Conservation (phyloP, 2,797 vertebrate species). For the Geotrypetes seraphini region DNA sequence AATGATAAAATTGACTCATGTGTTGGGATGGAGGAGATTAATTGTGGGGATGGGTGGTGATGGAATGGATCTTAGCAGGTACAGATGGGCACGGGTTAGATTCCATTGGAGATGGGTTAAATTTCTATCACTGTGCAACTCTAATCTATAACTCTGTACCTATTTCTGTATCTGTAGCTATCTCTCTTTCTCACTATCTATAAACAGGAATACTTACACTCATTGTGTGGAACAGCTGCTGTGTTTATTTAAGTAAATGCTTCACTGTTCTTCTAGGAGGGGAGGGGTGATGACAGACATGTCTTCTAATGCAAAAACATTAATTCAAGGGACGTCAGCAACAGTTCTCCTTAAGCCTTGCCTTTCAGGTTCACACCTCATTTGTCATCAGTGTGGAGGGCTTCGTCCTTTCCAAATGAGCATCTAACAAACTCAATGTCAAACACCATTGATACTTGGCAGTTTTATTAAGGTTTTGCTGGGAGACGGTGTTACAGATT, state of each 20-base stretch:
- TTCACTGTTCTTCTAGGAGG: slow-evolving; percentile 33
- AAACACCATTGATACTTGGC: slow-evolving; percentile 37
- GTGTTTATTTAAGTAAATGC: slow-evolving; percentile 52
- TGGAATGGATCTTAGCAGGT: no score
- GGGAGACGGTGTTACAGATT: slow-evolving; percentile 17
- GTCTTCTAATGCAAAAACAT: slow-evolving; percentile 46
- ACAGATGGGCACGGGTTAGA: no score
- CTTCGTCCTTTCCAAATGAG: slow-evolving; percentile 12
- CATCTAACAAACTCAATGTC: slow-evolving; percentile 37
- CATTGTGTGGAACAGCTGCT: slow-evolving; percentile 31
- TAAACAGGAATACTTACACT: not conserved
- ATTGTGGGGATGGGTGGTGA: no score
- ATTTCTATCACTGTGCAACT: no score
- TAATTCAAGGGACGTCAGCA: slow-evolving; percentile 43
- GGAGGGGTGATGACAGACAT: slow-evolving; percentile 48
- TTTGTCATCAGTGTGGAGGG: slow-evolving; percentile 32
- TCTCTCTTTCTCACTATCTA: not conserved
- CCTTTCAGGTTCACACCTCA: slow-evolving; percentile 37
- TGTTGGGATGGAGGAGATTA: no score
- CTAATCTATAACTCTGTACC: no score
- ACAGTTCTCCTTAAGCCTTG: slow-evolving; percentile 50
- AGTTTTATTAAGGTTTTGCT: slow-evolving; percentile 39
- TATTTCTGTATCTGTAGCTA: no score
- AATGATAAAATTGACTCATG: no score
- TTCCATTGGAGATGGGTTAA: no score